Percentiles rank a stretch among this genome's conserved stretches.
phyloP scores from a whole-genome alignment of 2,797 vertebrate species.

The Odontamblyopus lacepedii region DNA sequence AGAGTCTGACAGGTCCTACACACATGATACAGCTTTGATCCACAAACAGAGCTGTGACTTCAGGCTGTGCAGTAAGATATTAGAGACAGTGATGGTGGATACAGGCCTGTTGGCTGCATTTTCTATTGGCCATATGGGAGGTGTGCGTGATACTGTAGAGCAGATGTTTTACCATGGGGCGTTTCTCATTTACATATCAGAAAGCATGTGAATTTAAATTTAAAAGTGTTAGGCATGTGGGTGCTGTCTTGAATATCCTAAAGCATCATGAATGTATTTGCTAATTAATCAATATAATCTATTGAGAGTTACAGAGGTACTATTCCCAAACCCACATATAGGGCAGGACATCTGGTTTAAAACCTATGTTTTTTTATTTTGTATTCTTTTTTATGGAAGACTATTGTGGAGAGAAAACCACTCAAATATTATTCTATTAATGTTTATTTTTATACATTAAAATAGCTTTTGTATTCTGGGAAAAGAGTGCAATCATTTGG shows the following conservation, averaged over 20 bases:
- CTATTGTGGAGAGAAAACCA: too few species aligned
- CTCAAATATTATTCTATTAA: too few species aligned
- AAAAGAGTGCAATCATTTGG: too few species aligned
- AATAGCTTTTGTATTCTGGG: too few species aligned
- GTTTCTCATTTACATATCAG: conserved; percentile 13
- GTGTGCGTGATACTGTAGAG: conserved; percentile 5
- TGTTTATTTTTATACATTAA: too few species aligned
- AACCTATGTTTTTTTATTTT: too few species aligned
- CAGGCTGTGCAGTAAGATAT: neutral
- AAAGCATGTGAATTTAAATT: neutral
- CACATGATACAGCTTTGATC: conserved; percentile 32
- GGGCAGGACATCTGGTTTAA: too few species aligned
- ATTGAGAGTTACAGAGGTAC: neutral
- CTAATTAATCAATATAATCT: neutral
- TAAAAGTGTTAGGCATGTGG: neutral
- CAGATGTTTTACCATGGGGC: conserved; percentile 31
- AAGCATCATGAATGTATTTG: neutral
- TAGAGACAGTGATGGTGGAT: conserved; percentile 9
- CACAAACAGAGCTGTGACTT: conserved; percentile 16
- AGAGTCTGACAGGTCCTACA: conserved; percentile 15
- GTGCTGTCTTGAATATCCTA: neutral
- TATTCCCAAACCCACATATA: neutral
- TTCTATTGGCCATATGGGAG: conserved; percentile 16
- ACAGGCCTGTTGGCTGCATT: conserved; percentile 16
- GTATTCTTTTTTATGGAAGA: too few species aligned